Evolutionary conservation across 2,113 vertebrate species (phyloP).

Genomic region (Tonatia bakeri): DNA sequence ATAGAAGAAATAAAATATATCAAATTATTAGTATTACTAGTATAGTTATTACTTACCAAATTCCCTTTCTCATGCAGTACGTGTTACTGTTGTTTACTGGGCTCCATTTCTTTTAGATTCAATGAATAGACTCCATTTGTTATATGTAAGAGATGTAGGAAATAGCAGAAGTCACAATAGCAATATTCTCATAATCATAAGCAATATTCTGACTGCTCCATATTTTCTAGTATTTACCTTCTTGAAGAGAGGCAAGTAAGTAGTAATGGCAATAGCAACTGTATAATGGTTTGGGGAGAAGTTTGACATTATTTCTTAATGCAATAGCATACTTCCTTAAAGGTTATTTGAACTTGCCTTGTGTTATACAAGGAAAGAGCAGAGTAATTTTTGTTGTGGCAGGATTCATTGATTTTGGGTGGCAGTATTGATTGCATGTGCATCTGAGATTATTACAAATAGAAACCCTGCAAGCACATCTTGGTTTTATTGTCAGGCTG

Average conservation of each 20-base stretch:
- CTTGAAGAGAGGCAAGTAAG: background rate
- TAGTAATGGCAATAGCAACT: background rate
- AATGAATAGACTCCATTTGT: background rate
- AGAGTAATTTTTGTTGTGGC: conserved; percentile 37
- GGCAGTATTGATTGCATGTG: conserved; percentile 1
- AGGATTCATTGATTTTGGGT: conserved; percentile 37
- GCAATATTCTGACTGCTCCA: background rate
- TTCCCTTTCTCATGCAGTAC: background rate
- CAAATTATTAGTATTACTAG: no score
- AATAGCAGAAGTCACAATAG: background rate
- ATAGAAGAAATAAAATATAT: background rate
- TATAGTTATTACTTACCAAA: background rate
- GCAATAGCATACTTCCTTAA: conserved; percentile 36
- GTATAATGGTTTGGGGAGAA: background rate
- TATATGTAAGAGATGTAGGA: background rate
- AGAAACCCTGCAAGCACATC: background rate
- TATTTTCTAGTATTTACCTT: background rate
- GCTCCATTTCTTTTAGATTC: background rate
- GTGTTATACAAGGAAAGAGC: conserved; percentile 40
- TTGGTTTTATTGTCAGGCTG: conserved; percentile 2
- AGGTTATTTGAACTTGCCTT: conserved; percentile 22
- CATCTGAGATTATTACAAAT: conserved; percentile 30
- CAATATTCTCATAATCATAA: background rate
- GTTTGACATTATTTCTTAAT: conserved; percentile 43
- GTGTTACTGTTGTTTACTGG: background rate